Conservation (phyloP, 2,113 vertebrate species). For the Albula glossodonta region DNA sequence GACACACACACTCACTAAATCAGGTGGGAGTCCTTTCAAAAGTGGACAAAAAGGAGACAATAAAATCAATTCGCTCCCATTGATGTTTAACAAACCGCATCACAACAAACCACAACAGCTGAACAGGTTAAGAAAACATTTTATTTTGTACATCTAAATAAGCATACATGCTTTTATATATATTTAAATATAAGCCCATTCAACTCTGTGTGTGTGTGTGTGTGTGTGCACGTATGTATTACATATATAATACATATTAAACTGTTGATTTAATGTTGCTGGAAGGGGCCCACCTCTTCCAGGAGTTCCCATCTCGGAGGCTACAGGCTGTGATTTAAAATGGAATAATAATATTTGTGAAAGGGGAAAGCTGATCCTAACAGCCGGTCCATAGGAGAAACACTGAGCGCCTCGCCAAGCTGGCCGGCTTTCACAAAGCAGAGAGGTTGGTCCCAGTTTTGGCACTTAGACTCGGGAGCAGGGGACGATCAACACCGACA, state of each 20-base stretch:
- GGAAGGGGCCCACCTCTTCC: not conserved
- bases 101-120: slow-evolving; percentile 26
- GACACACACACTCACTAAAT: slow-evolving; percentile 59
- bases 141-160: not conserved
- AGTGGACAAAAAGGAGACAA: slow-evolving; percentile 30
- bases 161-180: not conserved
- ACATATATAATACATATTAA: no score
- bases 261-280: not conserved
- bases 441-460: not conserved
- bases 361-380: slow-evolving; percentile 31
- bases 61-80: slow-evolving; percentile 31
- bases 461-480: not conserved
- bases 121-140: slow-evolving; percentile 15
- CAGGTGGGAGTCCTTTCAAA: slow-evolving; percentile 50
- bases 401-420: slow-evolving; percentile 22
- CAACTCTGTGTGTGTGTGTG: no score
- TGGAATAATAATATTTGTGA: slow-evolving; percentile 13
- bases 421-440: slow-evolving; percentile 40
- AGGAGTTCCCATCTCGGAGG: not conserved
- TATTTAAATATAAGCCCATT: not conserved
- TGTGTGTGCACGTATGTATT: no score
- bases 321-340: slow-evolving; percentile 19
- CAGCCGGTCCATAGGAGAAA: slow-evolving; percentile 9
- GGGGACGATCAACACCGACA: not conserved
- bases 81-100: slow-evolving; percentile 47